Percentiles rank a stretch among this genome's conserved stretches.
These are phyloP conservation scores for Laticauda colubrina DNA, from an alignment of 2,113 vertebrate genomes.

Conservation along the genomic window DNA sequence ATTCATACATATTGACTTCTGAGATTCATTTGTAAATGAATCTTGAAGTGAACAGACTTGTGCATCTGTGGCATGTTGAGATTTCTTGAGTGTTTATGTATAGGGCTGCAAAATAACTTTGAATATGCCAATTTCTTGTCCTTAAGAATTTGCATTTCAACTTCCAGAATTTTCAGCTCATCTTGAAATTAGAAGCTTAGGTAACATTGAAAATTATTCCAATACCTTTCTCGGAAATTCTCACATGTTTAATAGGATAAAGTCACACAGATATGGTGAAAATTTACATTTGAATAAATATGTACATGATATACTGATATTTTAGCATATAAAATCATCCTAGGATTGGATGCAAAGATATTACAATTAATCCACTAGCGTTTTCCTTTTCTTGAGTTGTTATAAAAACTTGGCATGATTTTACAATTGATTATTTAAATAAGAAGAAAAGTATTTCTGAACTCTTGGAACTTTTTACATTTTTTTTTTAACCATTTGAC, in stretches of 20 bases:
- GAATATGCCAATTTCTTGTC: not conserved
- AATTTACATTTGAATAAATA: not conserved
- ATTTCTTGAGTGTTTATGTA: not conserved
- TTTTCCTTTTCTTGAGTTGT: not conserved
- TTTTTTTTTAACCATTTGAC: not conserved
- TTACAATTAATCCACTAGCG: not conserved
- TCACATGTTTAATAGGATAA: not conserved
- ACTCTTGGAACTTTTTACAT: not conserved
- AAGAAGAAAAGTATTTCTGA: not conserved
- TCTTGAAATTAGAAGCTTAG: not conserved
- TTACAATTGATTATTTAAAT: not conserved
- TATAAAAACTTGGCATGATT: not conserved
- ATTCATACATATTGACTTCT: not conserved
- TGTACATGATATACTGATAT: not conserved
- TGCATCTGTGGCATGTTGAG: not conserved
- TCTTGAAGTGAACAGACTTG: not conserved
- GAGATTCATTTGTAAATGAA: not conserved
- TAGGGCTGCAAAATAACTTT: not conserved
- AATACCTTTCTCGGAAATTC: not conserved
- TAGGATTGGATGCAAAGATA: not conserved
- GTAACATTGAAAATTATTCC: not conserved
- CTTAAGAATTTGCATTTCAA: not conserved
- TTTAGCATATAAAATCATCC: not conserved
- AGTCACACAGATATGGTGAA: not conserved
- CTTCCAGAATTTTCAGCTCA: not conserved